Evolutionary conservation across 2,113 vertebrate species (phyloP).

Genomic region (Pelmatolapia mariae): DNA sequence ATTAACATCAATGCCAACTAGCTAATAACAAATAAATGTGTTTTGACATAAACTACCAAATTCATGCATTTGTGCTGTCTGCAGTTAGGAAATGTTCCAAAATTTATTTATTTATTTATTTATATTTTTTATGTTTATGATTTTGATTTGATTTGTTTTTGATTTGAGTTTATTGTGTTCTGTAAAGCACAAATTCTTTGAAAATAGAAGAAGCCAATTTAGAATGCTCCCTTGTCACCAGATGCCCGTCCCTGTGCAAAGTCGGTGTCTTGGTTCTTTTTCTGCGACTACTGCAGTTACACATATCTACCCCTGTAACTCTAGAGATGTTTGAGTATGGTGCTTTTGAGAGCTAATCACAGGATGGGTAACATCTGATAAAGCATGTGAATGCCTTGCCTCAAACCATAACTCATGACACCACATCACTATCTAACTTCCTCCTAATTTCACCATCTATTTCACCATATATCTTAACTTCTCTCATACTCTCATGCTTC

Average conservation of each 20-base stretch:
- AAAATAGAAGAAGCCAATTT: not conserved
- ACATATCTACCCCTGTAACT: not conserved
- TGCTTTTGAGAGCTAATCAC: not conserved
- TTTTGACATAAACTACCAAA: not conserved
- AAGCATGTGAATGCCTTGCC: not conserved
- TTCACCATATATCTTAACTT: not conserved
- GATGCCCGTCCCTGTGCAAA: not conserved
- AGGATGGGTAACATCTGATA: not conserved
- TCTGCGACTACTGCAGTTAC: not conserved
- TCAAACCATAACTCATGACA: not conserved
- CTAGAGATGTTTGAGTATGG: not conserved
- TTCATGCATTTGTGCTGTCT: not conserved
- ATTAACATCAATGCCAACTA: not conserved
- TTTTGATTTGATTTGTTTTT: not conserved
- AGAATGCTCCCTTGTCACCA: not conserved
- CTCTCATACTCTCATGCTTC: not conserved
- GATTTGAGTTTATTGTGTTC: not conserved
- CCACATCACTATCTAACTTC: not conserved
- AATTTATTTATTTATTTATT: not conserved
- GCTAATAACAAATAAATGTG: not conserved
- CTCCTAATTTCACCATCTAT: not conserved
- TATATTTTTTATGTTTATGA: not conserved
- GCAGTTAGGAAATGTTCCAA: not conserved
- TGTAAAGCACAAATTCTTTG: not conserved
- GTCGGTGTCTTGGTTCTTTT: not conserved